phyloP scores from a whole-genome alignment of 2,797 vertebrate species.

The Danio tinwini region DNA sequence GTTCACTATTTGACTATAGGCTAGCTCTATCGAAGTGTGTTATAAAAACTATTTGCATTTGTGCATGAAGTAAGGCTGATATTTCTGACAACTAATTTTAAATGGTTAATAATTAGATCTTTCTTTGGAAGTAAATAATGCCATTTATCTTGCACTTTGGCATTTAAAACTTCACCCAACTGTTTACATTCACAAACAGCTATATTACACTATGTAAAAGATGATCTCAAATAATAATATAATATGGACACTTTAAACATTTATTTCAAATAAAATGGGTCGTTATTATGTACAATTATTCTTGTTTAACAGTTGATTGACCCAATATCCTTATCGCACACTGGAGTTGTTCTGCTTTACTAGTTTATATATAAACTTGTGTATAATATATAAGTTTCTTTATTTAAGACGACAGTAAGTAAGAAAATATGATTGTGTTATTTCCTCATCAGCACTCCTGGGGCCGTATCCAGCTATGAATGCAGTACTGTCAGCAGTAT shows the following conservation, averaged over 20 bases:
- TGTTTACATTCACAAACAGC: no score
- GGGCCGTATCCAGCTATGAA: conserved; percentile 81
- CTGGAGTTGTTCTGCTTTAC: not conserved
- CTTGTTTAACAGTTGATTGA: not conserved
- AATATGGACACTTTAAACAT: not conserved
- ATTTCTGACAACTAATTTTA: no score
- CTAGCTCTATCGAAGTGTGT: no score
- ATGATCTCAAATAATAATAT: no score
- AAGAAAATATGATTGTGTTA: not conserved
- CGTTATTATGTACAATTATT: not conserved
- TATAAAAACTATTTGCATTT: no score
- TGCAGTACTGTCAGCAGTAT: conserved; percentile 80
- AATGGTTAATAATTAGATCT: no score
- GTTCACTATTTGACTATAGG: no score
- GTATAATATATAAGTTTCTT: not conserved
- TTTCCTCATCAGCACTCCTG: conserved; percentile 67
- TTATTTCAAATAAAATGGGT: not conserved
- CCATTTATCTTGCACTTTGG: no score
- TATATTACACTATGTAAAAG: no score
- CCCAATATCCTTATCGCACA: not conserved
- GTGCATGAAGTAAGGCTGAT: no score
- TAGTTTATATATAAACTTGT: not conserved
- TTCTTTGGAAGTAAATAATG: no score
- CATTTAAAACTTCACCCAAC: no score
- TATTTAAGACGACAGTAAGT: not conserved